Percentiles rank a stretch among this genome's conserved stretches.
phyloP scores from a whole-genome alignment of 2,113 vertebrate species.

The Microtus montanus region DNA sequence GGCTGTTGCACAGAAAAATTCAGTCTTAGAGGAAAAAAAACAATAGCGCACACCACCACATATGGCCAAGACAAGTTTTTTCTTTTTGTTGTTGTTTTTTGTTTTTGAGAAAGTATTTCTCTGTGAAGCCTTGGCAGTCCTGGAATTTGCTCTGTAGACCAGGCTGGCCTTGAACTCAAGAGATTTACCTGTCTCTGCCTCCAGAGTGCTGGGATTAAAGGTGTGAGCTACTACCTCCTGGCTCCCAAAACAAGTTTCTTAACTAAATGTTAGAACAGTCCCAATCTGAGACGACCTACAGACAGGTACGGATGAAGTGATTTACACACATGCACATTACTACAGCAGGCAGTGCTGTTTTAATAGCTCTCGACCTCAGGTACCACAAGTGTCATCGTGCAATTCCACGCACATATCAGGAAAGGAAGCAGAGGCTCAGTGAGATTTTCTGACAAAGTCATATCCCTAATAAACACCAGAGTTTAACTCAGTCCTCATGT shows the following conservation, averaged over 20 bases:
- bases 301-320: background rate
- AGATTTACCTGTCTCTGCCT: background rate
- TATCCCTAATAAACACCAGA: background rate
- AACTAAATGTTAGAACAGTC: background rate
- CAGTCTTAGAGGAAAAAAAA: background rate
- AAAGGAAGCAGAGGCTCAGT: background rate
- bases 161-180: background rate
- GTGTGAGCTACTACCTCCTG: background rate
- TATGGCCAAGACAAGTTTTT: background rate
- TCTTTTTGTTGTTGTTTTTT: background rate
- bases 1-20: background rate
- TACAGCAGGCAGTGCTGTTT: background rate
- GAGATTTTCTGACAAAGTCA: background rate
- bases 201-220: background rate
- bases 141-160: background rate
- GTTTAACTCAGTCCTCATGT: no score
- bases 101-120: background rate
- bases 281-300: background rate
- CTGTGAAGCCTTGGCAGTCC: background rate
- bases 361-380: background rate
- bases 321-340: background rate
- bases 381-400: background rate
- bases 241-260: background rate
- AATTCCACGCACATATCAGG: background rate
- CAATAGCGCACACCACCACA: background rate